phyloP scores from a whole-genome alignment of 1,140 invertebrate genomes.

The Ganaspis sp. region DNA sequence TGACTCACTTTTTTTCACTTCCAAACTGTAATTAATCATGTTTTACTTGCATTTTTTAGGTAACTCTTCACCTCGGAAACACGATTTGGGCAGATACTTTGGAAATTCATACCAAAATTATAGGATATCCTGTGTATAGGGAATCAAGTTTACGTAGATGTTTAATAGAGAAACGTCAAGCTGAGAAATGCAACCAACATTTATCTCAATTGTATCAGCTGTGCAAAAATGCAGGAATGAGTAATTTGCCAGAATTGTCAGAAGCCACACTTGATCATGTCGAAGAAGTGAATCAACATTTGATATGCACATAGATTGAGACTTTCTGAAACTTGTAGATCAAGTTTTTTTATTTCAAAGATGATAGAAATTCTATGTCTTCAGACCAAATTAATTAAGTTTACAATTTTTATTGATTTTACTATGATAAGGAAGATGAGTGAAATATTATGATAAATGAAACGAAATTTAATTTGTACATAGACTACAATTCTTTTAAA shows the following conservation, averaged over 20 bases:
- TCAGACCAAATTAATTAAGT: no score
- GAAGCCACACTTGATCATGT: background rate
- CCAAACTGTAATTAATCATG: no score
- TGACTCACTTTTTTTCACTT: no score
- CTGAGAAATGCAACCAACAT: constrained; percentile 59
- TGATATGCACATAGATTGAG: no score
- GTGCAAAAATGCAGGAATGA: constrained; percentile 48
- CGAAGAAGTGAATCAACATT: background rate
- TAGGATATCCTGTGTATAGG: constrained; percentile 55
- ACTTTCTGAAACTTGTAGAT: no score
- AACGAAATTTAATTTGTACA: no score
- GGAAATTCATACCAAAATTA: constrained; percentile 62
- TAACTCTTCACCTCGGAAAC: constrained; percentile 64
- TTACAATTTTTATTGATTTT: no score
- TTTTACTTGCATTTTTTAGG: constrained; percentile 60
- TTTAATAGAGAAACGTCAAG: constrained; percentile 57
- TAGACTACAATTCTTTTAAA: no score
- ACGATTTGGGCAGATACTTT: constrained; percentile 69
- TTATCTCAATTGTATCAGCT: constrained; percentile 52
- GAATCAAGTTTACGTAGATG: constrained; percentile 55
- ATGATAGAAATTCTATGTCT: no score
- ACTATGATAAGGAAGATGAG: no score
- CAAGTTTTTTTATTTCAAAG: no score
- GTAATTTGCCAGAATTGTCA: constrained; percentile 42
- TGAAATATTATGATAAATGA: no score